phyloP scores from a whole-genome alignment of 2,888 invertebrate genomes.

The Lamellibrachia satsuma region DNA sequence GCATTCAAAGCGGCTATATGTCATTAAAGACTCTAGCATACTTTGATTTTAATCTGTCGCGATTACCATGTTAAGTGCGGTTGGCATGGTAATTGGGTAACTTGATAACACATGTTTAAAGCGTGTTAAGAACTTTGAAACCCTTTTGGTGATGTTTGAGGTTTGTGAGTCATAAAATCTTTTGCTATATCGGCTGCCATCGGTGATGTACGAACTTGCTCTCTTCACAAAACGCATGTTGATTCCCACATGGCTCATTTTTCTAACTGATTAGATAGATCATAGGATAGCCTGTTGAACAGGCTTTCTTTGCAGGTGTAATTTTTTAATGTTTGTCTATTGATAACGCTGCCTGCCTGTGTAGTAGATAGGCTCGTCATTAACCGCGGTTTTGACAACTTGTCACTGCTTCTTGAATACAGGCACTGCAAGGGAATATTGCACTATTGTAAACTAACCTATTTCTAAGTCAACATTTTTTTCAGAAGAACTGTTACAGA shows the following conservation, averaged over 20 bases:
- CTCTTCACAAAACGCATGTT: background rate
- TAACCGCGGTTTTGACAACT: background rate
- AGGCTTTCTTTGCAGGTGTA: background rate
- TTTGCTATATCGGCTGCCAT: too few relatives aligned
- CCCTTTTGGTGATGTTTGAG: too few relatives aligned
- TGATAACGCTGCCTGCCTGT: background rate
- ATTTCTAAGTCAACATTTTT: background rate
- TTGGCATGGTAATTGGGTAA: conserved; percentile 6
- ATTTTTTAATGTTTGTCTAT: conserved; percentile 17
- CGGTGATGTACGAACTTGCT: background rate
- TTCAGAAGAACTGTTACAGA: background rate
- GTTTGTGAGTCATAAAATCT: too few relatives aligned
- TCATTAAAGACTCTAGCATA: conserved; percentile 12
- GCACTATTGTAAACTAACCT: background rate
- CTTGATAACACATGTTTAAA: conserved; percentile 4
- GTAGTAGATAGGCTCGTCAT: background rate
- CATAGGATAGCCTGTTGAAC: background rate
- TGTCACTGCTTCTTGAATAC: background rate
- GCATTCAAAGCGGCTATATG: conserved; percentile 7
- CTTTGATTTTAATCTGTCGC: background rate
- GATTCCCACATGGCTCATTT: background rate
- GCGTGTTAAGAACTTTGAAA: conserved; percentile 4
- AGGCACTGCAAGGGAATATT: background rate
- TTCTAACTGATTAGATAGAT: background rate
- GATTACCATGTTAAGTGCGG: background rate